Evolutionary conservation across 1,140 invertebrate genomes (phyloP), one percentile per base, ranked within the genome.

Genomic region (Drosophila bipectinata): DNA sequence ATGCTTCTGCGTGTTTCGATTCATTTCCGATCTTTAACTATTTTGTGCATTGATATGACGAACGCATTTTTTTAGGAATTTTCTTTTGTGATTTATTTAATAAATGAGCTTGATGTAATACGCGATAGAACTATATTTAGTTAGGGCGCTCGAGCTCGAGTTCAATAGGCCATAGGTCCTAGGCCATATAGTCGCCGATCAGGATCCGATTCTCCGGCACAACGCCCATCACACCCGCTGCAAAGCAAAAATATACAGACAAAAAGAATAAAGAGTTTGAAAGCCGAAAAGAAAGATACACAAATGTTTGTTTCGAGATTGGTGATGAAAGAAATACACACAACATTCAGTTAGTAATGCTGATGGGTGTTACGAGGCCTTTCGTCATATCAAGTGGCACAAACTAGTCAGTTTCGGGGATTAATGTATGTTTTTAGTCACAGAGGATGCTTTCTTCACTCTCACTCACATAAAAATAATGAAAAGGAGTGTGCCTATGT

Each of bases 201-300:
- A 92, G 80, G 64, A 92, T 85, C 56, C 92, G 75, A 75, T 92
- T 92, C 74, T 92, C 92, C 74, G 92, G 84, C 75, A 92, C 79
- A 55, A 92, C 80, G 73, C 92, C 82, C 84, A 92, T 89, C 57
- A 92, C 78, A 91, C 91, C 91, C 79, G 88, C 79, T 90, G 77
- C 64, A 79, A 71, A 48, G 53, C 67, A 69, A 67, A 66, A 28
- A 57, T 32, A 76, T 41, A 61, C 73, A 72, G 59, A 47, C 75
- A 56, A 56, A 77, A 79, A 37, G 64, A 53, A 64, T 81, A 73
- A 51, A 58, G 28, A 71, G 59, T 54, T 57, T 62, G 62, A 76
- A 47, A 24, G 62, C 61, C 37, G 59, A 58, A 57, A 18, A 59
- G 18, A 44, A 28, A 51, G 2, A 64, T 41, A 59, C 41, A 79